Base-by-base conservation (phyloP, 2,888 invertebrate species). In the Trissoscelio sp. region DNA sequence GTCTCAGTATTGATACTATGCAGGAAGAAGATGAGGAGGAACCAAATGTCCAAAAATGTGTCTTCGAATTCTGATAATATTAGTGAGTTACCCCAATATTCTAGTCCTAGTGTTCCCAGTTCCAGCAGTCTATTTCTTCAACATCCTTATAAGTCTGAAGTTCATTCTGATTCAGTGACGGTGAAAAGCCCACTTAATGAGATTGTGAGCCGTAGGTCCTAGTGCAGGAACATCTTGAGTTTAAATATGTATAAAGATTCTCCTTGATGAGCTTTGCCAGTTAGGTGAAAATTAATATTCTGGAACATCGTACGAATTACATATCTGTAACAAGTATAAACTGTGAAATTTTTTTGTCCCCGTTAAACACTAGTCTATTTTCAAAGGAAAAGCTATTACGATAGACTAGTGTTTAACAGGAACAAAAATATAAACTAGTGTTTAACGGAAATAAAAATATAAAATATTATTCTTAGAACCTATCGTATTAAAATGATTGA, bases 21-120 rank as follows among this genome's bases (percentile, higher is more conserved):
- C 92, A 93, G 53, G 93, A 94, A 31, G 92, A 93, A 22, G 93
- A 93, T 73, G 92, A 93, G 18, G 93, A 93, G 69, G 93, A 93
- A 22, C 9, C 9, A 11, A 9, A 48, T n/a, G 48, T 48, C n/a
- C 22, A 20, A 11, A 6, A 48, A 3, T n/a, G n/a, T n/a, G n/a
- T n/a, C n/a, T n/a, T n/a, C n/a, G n/a, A n/a, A n/a, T n/a, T n/a
- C n/a, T n/a, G n/a, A n/a, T n/a, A n/a, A n/a, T n/a, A n/a, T n/a
- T n/a, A n/a, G n/a, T n/a, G n/a, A n/a, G n/a, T n/a, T n/a, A n/a
- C n/a, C n/a, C n/a, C n/a, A n/a, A n/a, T n/a, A n/a, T n/a, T n/a
- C n/a, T n/a, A n/a, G n/a, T n/a, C n/a, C n/a, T n/a, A n/a, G n/a
- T n/a, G n/a, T n/a, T n/a, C 22, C 48, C 7, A 48, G 48, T 48